phyloP scores from a whole-genome alignment of 37 sponge, comb jelly and placozoan genomes.

The Bolinopsis microptera region DNA sequence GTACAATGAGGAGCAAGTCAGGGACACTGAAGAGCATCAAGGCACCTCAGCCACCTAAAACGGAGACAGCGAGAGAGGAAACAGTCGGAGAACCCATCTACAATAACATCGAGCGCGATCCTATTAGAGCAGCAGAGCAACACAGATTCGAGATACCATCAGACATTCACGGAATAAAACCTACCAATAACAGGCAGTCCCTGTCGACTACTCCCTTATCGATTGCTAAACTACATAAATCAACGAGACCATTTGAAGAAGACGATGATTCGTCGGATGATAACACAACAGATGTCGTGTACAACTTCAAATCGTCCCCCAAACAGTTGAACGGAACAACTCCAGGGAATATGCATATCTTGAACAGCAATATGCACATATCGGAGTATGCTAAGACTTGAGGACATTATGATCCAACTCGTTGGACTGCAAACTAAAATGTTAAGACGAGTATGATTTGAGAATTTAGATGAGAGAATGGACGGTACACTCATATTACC shows the following conservation, averaged over 20 bases:
- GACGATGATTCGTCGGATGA: conserved; percentile 43
- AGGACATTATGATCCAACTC: too few relatives aligned
- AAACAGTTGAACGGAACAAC: neutral
- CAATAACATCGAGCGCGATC: neutral
- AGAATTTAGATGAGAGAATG: too few relatives aligned
- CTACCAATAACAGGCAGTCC: neutral
- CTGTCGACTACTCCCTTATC: neutral
- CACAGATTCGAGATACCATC: neutral
- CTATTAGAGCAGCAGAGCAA: neutral
- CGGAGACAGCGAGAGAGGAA: neutral
- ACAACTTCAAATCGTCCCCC: conserved; percentile 1
- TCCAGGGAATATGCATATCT: neutral
- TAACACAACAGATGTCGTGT: conserved; percentile 26
- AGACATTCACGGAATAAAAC: neutral
- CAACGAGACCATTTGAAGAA: neutral
- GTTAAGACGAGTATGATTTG: too few relatives aligned
- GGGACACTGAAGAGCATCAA: conserved; percentile 2
- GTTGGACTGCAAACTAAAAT: too few relatives aligned
- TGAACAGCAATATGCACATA: neutral
- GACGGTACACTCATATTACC: too few relatives aligned
- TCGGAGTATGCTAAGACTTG: neutral
- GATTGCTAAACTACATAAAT: neutral
- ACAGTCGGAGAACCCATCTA: neutral
- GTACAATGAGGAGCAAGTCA: neutral
- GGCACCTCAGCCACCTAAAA: neutral